Percentiles rank a stretch among this genome's conserved stretches.
Conservation (phyloP, 2,797 vertebrate species). For the Harpagifer antarcticus region DNA sequence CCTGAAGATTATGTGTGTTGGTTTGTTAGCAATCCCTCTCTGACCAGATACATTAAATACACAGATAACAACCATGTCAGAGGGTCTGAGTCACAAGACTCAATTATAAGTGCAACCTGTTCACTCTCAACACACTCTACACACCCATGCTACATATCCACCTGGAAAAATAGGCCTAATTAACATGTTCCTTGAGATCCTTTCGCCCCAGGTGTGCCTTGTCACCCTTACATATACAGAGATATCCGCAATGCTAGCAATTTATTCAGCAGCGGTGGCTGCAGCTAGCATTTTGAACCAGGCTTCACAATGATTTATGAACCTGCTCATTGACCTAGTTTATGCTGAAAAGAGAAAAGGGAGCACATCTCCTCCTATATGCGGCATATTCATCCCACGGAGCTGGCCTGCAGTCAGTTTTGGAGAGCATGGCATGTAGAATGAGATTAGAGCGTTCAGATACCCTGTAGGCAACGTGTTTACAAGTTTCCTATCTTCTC, state of each 20-base stretch:
- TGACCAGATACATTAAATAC: conserved; percentile 19
- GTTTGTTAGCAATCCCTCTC: conserved; percentile 18
- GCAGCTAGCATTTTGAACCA: conserved; percentile 79
- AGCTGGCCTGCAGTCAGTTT: conserved; percentile 53
- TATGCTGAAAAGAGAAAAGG: conserved; percentile 74
- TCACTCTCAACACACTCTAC: conserved; percentile 13
- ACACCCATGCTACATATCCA: conserved; percentile 42
- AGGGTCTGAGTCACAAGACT: conserved; percentile 47
- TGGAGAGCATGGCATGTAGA: conserved; percentile 35
- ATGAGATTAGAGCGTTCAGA: conserved; percentile 45
- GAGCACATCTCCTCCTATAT: conserved; percentile 64
- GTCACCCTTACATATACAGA: conserved; percentile 78
- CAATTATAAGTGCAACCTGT: conserved; percentile 66
- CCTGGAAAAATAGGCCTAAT: conserved; percentile 79
- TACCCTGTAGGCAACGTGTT: conserved; percentile 37
- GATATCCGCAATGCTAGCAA: conserved; percentile 75
- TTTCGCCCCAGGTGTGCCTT: conserved; percentile 80
- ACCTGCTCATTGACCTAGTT: conserved; percentile 87
- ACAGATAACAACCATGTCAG: conserved; percentile 41
- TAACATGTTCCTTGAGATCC: conserved; percentile 79
- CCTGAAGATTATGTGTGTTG: conserved; percentile 37
- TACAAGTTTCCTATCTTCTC: conserved; percentile 41
- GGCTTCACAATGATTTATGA: conserved; percentile 87
- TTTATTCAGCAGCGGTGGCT: conserved; percentile 80
- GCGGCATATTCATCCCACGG: conserved; percentile 48